Evolutionary conservation across 2,888 invertebrate species (phyloP).

Genomic region (Lottia scabra): DNA sequence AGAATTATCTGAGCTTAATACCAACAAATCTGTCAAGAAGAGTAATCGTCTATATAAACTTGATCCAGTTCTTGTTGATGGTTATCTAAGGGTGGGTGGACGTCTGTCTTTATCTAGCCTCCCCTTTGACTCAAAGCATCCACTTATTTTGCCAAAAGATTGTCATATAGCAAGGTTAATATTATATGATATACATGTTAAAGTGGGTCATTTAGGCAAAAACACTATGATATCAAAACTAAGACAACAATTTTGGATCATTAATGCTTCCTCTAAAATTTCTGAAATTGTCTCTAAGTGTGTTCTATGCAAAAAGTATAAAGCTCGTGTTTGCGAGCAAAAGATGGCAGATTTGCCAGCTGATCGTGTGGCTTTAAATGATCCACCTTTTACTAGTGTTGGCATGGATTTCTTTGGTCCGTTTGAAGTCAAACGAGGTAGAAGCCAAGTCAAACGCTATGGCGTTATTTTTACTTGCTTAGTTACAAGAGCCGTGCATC

Average conservation of each 20-base stretch:
- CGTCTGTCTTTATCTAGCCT: too few relatives aligned
- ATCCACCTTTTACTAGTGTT: slow-evolving; percentile 21
- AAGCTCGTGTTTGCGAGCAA: too few relatives aligned
- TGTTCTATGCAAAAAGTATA: too few relatives aligned
- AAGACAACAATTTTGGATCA: too few relatives aligned
- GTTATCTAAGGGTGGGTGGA: background rate
- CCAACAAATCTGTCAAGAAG: background rate
- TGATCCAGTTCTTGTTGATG: background rate
- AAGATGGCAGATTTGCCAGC: too few relatives aligned
- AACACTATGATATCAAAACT: background rate
- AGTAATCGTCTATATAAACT: background rate
- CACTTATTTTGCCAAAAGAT: too few relatives aligned
- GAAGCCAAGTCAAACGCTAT: background rate
- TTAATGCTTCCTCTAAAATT: too few relatives aligned
- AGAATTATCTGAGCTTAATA: background rate
- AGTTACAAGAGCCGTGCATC: too few relatives aligned
- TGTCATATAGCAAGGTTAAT: too few relatives aligned
- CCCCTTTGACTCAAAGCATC: too few relatives aligned
- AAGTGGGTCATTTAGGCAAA: background rate
- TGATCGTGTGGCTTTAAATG: background rate
- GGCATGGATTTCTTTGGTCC: slow-evolving; percentile 30
- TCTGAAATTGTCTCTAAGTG: too few relatives aligned
- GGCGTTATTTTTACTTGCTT: background rate
- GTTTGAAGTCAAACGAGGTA: slow-evolving; percentile 7
- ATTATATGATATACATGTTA: background rate